Conservation (phyloP, 2,888 invertebrate genomes). For the Hirtodrosophila cameraria region DNA sequence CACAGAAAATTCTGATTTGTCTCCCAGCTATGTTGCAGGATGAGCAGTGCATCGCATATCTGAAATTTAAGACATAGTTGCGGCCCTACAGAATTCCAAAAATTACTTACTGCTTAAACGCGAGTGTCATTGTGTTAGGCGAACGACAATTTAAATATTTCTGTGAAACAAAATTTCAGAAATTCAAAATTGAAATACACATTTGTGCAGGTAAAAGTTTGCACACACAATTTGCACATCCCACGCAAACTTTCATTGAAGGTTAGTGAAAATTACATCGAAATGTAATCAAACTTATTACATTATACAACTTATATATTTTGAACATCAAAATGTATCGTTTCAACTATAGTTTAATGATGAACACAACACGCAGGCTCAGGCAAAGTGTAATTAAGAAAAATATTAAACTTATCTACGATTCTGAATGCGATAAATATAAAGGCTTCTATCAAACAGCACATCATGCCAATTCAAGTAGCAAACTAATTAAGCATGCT, state of each 20-base stretch:
- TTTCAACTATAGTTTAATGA: not conserved
- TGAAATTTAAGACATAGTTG: no score
- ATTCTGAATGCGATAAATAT: conserved; percentile 15
- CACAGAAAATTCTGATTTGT: not conserved
- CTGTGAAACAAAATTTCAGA: no score
- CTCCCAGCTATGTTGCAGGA: not conserved
- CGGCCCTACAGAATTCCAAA: no score
- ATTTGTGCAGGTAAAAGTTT: not conserved
- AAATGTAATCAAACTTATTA: not conserved
- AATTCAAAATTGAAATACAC: not conserved
- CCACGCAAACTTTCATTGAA: not conserved
- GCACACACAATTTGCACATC: not conserved
- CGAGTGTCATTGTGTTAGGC: no score
- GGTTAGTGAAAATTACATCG: not conserved
- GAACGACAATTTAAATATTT: not conserved
- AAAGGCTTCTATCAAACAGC: not conserved
- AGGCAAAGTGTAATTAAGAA: not conserved
- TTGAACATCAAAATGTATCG: not conserved
- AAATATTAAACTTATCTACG: not conserved
- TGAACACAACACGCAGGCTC: not conserved
- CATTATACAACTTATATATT: not conserved
- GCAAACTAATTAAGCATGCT: not conserved
- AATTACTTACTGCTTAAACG: no score
- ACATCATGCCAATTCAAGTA: not conserved
- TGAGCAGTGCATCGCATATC: not conserved